phyloP scores from a whole-genome alignment of 2,113 vertebrate genomes.

The Menura novaehollandiae region DNA sequence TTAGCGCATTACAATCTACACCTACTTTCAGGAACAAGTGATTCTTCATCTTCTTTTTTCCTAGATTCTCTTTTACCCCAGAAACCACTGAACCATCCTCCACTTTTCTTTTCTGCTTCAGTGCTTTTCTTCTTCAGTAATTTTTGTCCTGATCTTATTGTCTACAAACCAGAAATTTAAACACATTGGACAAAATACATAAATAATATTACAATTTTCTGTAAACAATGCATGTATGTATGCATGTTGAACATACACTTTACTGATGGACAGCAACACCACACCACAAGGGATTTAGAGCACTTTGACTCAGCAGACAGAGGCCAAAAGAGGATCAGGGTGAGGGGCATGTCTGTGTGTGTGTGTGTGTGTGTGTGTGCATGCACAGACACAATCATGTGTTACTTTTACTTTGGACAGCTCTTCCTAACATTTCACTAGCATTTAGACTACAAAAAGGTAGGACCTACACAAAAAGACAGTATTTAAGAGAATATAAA shows the following conservation, averaged over 20 bases:
- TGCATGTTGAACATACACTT: background rate
- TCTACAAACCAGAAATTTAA: slow-evolving; percentile 66
- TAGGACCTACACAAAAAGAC: background rate
- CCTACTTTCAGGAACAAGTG: slow-evolving; percentile 80
- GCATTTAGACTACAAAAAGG: background rate
- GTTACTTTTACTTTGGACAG: background rate
- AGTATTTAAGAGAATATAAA: background rate
- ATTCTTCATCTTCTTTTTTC: slow-evolving; percentile 84
- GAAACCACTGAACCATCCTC: slow-evolving; percentile 87
- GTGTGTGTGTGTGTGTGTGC: background rate
- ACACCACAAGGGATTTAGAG: background rate
- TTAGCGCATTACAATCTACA: background rate
- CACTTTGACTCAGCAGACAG: background rate
- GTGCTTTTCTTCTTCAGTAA: slow-evolving; percentile 78
- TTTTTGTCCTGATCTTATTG: slow-evolving; percentile 90
- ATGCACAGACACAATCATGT: background rate
- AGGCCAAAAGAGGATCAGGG: background rate
- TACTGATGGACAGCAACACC: background rate
- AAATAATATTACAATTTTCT: background rate
- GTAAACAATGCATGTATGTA: background rate
- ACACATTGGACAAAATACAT: background rate
- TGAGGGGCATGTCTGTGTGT: background rate
- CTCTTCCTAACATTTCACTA: background rate
- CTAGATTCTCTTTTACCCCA: slow-evolving; percentile 85
- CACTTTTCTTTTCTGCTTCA: slow-evolving; percentile 78